These are phyloP conservation scores for Otocyon megalotis DNA, from an alignment of 2,113 vertebrate species.

Conservation along the genomic window DNA sequence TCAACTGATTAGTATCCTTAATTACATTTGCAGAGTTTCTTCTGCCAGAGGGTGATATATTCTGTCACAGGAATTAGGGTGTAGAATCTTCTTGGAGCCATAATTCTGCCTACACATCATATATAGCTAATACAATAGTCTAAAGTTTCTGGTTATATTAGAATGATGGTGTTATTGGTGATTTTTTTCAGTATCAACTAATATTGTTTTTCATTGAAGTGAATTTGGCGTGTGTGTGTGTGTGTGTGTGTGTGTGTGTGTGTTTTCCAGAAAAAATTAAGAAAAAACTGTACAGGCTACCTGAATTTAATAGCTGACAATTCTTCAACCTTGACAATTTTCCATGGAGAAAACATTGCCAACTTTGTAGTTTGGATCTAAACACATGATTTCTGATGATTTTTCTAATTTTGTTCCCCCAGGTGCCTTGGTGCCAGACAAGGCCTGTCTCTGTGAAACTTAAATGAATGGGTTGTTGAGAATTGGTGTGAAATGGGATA, in stretches of 20 bases:
- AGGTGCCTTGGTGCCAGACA: too few relatives aligned
- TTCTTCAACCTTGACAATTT: background rate
- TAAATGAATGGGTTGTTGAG: background rate
- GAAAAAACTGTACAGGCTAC: background rate
- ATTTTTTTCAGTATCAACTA: background rate
- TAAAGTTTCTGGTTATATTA: background rate
- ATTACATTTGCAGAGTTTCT: background rate
- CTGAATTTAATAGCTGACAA: background rate
- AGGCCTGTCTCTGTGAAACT: background rate
- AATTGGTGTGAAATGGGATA: background rate
- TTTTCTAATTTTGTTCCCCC: background rate
- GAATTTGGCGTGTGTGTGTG: background rate
- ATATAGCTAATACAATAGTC: background rate
- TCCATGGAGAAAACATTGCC: background rate
- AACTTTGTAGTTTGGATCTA: background rate
- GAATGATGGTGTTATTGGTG: background rate
- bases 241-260: background rate
- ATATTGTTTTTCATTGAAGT: constrained; percentile 25
- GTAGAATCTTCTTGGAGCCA: background rate
- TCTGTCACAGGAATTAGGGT: background rate
- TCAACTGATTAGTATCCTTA: background rate
- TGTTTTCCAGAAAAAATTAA: background rate
- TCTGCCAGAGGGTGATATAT: background rate
- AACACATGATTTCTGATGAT: background rate
- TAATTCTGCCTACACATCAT: background rate